Percentiles rank a stretch among this genome's conserved stretches.
Evolutionary conservation across 2,888 invertebrate genomes (phyloP).

Genomic region (Cyrtodaria siliqua): DNA sequence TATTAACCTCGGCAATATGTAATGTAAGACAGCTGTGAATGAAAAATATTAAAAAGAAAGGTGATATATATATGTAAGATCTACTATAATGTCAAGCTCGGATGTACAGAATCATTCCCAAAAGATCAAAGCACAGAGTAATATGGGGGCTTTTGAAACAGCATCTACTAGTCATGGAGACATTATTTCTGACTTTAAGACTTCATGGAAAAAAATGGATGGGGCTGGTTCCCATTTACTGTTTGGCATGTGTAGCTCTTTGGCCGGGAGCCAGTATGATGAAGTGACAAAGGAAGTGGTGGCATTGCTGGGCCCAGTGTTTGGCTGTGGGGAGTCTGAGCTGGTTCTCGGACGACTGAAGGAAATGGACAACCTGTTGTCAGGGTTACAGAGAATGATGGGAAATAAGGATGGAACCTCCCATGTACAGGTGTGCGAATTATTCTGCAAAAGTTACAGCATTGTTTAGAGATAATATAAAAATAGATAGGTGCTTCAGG

Average conservation of each 20-base stretch:
- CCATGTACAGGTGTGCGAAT: constrained; percentile 9
- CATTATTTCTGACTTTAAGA: constrained; percentile 18
- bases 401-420: constrained; percentile 13
- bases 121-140: not conserved
- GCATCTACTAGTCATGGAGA: not conserved
- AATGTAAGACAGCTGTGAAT: no score
- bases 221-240: constrained; percentile 48
- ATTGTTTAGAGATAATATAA: no score
- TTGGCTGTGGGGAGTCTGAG: constrained; percentile 57
- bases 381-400: constrained; percentile 21
- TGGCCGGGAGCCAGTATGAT: constrained; percentile 49
- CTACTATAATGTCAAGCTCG: no score
- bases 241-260: constrained; percentile 34
- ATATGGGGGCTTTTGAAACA: not conserved
- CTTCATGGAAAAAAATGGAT: constrained; percentile 56
- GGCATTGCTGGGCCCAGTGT: constrained; percentile 54
- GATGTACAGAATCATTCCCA: no score
- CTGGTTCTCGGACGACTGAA: constrained; percentile 59
- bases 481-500: no score
- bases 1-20: no score
- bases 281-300: constrained; percentile 38
- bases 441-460: no score
- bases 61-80: no score
- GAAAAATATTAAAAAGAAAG: no score
- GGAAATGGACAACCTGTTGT: constrained; percentile 47